phyloP scores from a whole-genome alignment of 2,888 invertebrate species.

The Drosophila aldrichi region DNA sequence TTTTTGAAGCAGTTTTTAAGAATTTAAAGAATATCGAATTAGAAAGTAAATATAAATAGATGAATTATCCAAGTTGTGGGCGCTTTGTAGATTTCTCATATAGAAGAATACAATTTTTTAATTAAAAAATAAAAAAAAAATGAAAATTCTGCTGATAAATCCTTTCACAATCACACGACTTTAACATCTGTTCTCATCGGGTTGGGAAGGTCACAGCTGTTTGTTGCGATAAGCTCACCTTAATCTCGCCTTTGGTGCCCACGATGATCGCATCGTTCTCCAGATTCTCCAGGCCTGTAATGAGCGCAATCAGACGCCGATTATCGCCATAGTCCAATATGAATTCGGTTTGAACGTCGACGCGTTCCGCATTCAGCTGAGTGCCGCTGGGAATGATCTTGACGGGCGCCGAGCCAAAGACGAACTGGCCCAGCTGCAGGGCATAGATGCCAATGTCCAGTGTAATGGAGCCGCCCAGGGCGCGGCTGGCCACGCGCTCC shows the following conservation, averaged over 20 bases:
- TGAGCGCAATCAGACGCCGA: slow-evolving; percentile 73
- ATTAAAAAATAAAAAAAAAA: no score
- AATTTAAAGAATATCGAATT: not conserved
- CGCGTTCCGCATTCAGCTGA: slow-evolving; percentile 88
- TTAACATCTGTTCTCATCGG: no score
- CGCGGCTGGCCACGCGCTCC: slow-evolving; percentile 86
- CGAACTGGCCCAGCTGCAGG: slow-evolving; percentile 90
- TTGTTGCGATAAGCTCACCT: slow-evolving; percentile 61
- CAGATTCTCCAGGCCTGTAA: slow-evolving; percentile 70
- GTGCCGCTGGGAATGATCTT: slow-evolving; percentile 89
- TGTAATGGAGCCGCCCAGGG: slow-evolving; percentile 91
- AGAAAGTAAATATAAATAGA: not conserved
- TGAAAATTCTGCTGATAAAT: no score
- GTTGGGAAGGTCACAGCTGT: not conserved
- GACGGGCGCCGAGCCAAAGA: slow-evolving; percentile 89
- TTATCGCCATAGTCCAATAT: slow-evolving; percentile 82
- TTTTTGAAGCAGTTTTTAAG: no score
- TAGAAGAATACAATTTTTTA: no score
- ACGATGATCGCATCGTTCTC: slow-evolving; percentile 82
- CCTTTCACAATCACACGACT: not conserved
- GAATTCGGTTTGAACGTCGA: slow-evolving; percentile 86
- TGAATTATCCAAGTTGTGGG: no score
- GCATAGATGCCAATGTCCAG: slow-evolving; percentile 92
- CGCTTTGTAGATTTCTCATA: no score
- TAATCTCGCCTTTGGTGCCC: slow-evolving; percentile 84